Conservation (phyloP, 2,888 invertebrate species). For the Mongoloraphidia duomilia region DNA sequence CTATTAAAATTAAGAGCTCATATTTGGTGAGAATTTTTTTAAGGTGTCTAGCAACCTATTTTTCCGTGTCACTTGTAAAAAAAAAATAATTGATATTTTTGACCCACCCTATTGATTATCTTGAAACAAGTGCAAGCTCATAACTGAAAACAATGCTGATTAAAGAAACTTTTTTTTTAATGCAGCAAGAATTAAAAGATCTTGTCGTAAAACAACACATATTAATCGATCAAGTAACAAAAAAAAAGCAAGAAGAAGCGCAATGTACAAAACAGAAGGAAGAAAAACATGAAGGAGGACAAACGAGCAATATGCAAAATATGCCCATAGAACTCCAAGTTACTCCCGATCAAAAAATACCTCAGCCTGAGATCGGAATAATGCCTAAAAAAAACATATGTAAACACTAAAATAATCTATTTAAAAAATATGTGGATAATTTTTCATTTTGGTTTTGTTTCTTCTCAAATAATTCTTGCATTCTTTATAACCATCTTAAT, state of each 20-base stretch:
- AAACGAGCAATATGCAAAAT: neutral
- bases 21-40: too few species aligned
- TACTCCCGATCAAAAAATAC: neutral
- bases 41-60: too few species aligned
- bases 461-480: too few species aligned
- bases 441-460: too few species aligned
- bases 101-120: too few species aligned
- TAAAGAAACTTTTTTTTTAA: conserved; percentile 8
- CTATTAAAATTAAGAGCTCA: too few species aligned
- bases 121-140: too few species aligned
- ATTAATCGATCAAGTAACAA: conserved; percentile 29
- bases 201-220: conserved; percentile 42
- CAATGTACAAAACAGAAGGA: neutral
- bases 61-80: too few species aligned
- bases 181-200: conserved; percentile 45
- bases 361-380: neutral
- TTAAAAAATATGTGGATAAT: too few species aligned
- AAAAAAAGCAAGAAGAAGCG: conserved; percentile 21
- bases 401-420: neutral
- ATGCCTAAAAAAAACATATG: neutral
- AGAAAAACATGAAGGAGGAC: neutral
- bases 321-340: neutral
- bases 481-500: too few species aligned
- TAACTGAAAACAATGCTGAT: too few species aligned
- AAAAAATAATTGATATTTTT: too few species aligned